Base-by-base conservation (phyloP, 1,140 invertebrate genomes). In the Drosophila lacteicornis region DNA sequence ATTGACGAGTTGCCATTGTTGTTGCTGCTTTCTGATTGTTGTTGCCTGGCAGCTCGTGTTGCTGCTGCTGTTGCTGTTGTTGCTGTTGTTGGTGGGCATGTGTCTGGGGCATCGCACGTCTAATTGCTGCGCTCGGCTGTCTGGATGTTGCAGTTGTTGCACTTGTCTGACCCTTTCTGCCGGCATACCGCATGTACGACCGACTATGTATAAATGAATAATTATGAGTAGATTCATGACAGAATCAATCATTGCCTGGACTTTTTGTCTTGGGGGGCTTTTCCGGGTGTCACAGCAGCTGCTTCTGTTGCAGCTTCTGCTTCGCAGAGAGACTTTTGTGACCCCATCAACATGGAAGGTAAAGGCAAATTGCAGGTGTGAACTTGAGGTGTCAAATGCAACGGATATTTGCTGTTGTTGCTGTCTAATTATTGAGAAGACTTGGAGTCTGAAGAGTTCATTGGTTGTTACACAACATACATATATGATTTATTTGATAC, bases 41-140 rank as follows among this genome's bases (percentile, higher is more conserved):
- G 55, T 45, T 55, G 51, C 38, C 15, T 25, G 56, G 15, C 22
- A n/a, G 58, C 58, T 63, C 45, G 42, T 51, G 59, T 79, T 69
- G 75, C 49, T 71, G 13, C 8, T 45, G 43, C 7, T 8, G 30
- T 33, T 45, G 50, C 62, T 65, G 71, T 33, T 61, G 15, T 36
- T 12, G 46, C 12, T 62, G 19, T 19, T 57, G 60, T 22, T 56
- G 33, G 12, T 4, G 33, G 79, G 74, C 61, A 75, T 75, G 79
- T 86, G 82, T 86, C 75, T 86, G 82, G 57, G 80, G 71, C 79
- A 80, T 62, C 50, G 47, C 53, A 75, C 71, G 74, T 67, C 74
- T 71, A 70, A 67, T 78, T 78, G 75, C 67, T 22, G 51, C 59
- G 70, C 69, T 63, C 19, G 53, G 5, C 42, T 27, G 57, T 75